Evolutionary conservation across 2,797 vertebrate genomes (phyloP).

Genomic region (Limosa lapponica): DNA sequence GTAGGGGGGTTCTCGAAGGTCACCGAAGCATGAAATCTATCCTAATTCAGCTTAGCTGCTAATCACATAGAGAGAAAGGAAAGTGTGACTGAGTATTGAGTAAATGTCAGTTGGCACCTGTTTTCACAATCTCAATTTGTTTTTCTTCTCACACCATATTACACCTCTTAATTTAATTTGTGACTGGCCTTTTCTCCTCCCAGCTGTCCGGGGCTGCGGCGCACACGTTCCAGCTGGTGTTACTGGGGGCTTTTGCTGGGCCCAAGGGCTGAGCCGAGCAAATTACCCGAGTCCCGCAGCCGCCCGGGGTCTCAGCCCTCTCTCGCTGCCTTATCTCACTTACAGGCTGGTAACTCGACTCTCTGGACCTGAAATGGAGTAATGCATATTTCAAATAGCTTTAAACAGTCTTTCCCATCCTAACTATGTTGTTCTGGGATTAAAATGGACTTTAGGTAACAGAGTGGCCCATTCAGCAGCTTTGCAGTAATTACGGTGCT

Average conservation of each 20-base stretch:
- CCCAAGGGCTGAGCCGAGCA: conserved; percentile 71
- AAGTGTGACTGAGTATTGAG: conserved; percentile 70
- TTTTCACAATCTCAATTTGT: conserved; percentile 85
- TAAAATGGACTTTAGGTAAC: conserved; percentile 45
- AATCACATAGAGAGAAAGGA: conserved; percentile 72
- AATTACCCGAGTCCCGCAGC: conserved; percentile 65
- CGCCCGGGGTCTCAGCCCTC: not conserved
- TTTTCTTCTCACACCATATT: conserved; percentile 79
- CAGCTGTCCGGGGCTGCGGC: conserved; percentile 71
- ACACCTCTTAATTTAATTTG: conserved; percentile 87
- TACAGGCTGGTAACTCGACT: conserved; percentile 76
- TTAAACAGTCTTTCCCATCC: conserved; percentile 65
- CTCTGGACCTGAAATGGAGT: conserved; percentile 56
- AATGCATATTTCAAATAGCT: conserved; percentile 75
- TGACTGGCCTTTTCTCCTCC: conserved; percentile 64
- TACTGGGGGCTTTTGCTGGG: conserved; percentile 68
- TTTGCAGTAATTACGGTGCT: conserved; percentile 21
- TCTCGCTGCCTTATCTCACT: conserved; percentile 57
- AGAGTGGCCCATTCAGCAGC: conserved; percentile 37
- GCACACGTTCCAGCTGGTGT: conserved; percentile 78
- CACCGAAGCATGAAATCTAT: conserved; percentile 77
- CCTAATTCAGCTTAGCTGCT: conserved; percentile 77
- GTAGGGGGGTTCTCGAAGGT: conserved; percentile 57
- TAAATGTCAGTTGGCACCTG: conserved; percentile 84
- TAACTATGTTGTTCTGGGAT: conserved; percentile 60